Conservation (phyloP, 2,797 vertebrate genomes). For the Lithobates sylvaticus region DNA sequence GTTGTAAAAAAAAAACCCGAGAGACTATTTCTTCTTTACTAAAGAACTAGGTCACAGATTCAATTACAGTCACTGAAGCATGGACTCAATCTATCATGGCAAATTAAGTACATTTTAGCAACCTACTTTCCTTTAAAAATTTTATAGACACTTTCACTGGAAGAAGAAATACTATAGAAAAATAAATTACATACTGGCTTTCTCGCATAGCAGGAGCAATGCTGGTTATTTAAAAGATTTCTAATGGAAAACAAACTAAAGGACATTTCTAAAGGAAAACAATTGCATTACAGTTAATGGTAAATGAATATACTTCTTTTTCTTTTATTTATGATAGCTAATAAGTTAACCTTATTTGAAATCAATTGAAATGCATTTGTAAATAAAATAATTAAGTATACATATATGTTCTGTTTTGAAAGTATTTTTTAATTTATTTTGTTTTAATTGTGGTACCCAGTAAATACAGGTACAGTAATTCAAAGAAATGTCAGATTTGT, state of each 20-base stretch:
- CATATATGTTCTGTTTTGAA: no score
- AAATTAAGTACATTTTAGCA: constrained; percentile 99
- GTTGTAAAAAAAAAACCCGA: constrained; percentile 94
- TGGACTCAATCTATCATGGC: constrained; percentile 99
- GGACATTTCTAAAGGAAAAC: not conserved
- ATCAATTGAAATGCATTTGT: no score
- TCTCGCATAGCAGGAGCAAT: constrained; percentile 62
- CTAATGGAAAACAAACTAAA: constrained; percentile 59
- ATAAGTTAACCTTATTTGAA: no score
- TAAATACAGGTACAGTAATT: no score
- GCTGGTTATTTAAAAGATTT: constrained; percentile 74
- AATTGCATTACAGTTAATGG: not conserved
- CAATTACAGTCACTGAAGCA: constrained; percentile 99
- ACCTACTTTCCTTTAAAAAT: constrained; percentile 99
- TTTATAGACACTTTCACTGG: constrained; percentile 98
- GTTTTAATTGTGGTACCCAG: no score
- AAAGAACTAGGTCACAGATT: constrained; percentile 99
- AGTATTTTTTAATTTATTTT: no score
- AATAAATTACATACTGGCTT: constrained; percentile 81
- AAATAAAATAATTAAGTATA: no score
- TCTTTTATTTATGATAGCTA: no score
- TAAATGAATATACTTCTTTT: not conserved
- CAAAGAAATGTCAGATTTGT: no score
- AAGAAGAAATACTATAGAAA: constrained; percentile 90
- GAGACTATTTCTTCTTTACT: constrained; percentile 98